Evolutionary conservation across 2,797 vertebrate genomes (phyloP).

Genomic region (Lagodon rhomboides): DNA sequence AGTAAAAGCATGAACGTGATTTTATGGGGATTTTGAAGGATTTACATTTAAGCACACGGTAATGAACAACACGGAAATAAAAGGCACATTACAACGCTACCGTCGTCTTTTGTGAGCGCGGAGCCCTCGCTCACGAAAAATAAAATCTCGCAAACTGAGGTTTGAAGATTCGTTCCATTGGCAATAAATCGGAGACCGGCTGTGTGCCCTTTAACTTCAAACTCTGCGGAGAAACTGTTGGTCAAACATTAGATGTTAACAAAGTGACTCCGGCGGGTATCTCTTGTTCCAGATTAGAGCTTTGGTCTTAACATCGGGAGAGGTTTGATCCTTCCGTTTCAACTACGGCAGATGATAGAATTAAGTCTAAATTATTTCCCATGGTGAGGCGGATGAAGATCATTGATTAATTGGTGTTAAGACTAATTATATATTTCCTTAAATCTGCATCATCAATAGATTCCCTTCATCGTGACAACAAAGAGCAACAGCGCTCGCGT

Average conservation of each 20-base stretch:
- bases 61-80: slow-evolving; percentile 48
- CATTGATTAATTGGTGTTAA: slow-evolving; percentile 66
- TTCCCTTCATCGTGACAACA: slow-evolving; percentile 58
- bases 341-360: slow-evolving; percentile 54
- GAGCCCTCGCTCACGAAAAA: slow-evolving; percentile 36
- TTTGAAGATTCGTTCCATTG: slow-evolving; percentile 10
- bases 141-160: slow-evolving; percentile 14
- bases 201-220: slow-evolving; percentile 10
- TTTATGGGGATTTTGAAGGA: slow-evolving; percentile 60
- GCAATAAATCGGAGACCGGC: neutral
- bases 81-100: slow-evolving; percentile 7
- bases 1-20: slow-evolving; percentile 46
- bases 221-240: neutral
- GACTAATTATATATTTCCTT: slow-evolving; percentile 69
- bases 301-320: slow-evolving; percentile 24
- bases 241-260: slow-evolving; percentile 19
- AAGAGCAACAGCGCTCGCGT: slow-evolving; percentile 44
- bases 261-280: slow-evolving; percentile 21
- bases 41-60: slow-evolving; percentile 49
- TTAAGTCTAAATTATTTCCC: slow-evolving; percentile 46
- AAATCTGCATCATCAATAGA: slow-evolving; percentile 68
- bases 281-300: slow-evolving; percentile 36
- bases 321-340: slow-evolving; percentile 56
- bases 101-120: neutral
- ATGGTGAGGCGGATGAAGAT: slow-evolving; percentile 45